Percentiles rank a stretch among this genome's conserved stretches.
These are phyloP conservation scores for Unio delphinus DNA, from an alignment of 2,888 invertebrate genomes.

Conservation along the genomic window DNA sequence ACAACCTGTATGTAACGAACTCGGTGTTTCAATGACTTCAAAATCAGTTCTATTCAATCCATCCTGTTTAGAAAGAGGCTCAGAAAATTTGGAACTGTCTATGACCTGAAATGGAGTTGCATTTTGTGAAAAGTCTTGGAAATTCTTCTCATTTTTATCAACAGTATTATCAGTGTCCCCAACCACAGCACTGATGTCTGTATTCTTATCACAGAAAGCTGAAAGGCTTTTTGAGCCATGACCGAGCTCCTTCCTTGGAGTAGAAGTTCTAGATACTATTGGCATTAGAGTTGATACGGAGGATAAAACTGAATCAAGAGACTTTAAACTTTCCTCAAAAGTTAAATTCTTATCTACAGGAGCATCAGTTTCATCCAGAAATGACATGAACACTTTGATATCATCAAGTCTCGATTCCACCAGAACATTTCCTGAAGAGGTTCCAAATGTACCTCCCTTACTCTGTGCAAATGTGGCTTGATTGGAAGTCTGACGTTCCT, in stretches of 20 bases:
- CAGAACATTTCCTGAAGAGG: constrained; percentile 5
- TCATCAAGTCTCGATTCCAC: constrained; percentile 21
- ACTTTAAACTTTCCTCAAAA: constrained; percentile 44
- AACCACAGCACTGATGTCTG: constrained; percentile 30
- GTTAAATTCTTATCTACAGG: constrained; percentile 44
- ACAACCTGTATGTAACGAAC: background rate
- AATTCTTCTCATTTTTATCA: constrained; percentile 12
- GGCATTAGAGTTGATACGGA: constrained; percentile 20
- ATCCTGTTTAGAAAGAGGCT: too few species aligned
- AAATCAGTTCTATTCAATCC: constrained; percentile 26
- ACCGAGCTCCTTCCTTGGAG: constrained; percentile 26
- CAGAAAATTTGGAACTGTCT: constrained; percentile 2
- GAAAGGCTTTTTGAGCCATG: constrained; percentile 13
- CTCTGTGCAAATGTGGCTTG: too few species aligned
- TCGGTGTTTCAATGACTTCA: constrained; percentile 21
- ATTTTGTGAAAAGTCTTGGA: constrained; percentile 8
- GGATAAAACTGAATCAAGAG: constrained; percentile 41
- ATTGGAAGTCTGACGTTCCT: too few species aligned
- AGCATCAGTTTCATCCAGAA: constrained; percentile 52
- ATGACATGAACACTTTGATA: constrained; percentile 56
- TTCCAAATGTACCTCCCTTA: too few species aligned
- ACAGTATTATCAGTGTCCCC: constrained; percentile 25
- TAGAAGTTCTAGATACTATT: constrained; percentile 28
- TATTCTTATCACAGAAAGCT: constrained; percentile 22
- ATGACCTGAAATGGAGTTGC: constrained; percentile 44